Percentiles rank a stretch among this genome's conserved stretches.
Conservation (phyloP, 2,797 vertebrate species). For the Peromyscus nudipes region DNA sequence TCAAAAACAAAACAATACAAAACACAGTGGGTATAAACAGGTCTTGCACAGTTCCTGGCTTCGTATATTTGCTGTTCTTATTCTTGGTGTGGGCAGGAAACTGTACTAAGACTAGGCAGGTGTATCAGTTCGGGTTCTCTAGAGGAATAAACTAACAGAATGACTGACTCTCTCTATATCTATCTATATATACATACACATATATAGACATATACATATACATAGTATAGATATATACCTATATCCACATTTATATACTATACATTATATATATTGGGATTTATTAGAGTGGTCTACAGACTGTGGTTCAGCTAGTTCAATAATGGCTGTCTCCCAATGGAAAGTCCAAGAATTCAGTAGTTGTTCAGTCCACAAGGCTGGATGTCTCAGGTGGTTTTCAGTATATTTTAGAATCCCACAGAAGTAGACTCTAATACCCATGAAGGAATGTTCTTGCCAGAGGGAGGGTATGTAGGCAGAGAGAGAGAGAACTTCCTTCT, state of each 20-base stretch:
- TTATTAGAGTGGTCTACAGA: background rate
- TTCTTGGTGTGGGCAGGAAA: constrained; percentile 17
- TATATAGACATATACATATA: background rate
- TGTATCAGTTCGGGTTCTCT: background rate
- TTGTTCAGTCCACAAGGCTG: background rate
- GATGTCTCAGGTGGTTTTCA: background rate
- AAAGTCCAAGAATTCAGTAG: background rate
- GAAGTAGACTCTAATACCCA: background rate
- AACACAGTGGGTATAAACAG: background rate
- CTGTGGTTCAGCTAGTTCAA: background rate
- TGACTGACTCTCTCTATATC: background rate
- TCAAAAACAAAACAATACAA: background rate
- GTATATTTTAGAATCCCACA: background rate
- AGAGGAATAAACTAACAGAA: background rate
- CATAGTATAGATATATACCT: background rate
- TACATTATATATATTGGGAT: background rate
- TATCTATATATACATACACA: background rate
- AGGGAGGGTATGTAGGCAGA: background rate
- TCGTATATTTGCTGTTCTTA: background rate
- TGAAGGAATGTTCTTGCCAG: background rate
- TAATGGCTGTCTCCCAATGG: background rate
- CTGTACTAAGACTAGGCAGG: background rate
- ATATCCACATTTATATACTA: background rate
- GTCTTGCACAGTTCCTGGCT: background rate
- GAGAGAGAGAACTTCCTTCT: background rate